Conservation (phyloP, 2,797 vertebrate species). For the Crenichthys baileyi region DNA sequence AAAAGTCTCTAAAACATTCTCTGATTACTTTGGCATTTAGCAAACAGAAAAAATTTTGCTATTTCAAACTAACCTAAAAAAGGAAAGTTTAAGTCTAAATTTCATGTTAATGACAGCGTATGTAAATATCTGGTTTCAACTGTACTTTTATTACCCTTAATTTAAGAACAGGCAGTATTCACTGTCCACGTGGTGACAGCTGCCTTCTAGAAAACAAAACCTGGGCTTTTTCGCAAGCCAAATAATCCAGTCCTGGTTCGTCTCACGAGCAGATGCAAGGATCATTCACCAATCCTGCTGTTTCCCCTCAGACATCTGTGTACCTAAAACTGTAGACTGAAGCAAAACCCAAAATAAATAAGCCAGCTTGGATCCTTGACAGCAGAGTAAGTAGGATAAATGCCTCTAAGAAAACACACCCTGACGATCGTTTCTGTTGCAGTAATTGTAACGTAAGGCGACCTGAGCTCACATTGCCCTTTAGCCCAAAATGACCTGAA, state of each 20-base stretch:
- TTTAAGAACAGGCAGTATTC: constrained; percentile 31
- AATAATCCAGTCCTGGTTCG: constrained; percentile 59
- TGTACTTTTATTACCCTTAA: constrained; percentile 31
- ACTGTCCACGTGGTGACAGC: constrained; percentile 47
- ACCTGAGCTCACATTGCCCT: background rate
- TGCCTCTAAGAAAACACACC: constrained; percentile 7
- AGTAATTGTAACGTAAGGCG: background rate
- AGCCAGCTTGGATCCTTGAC: constrained; percentile 38
- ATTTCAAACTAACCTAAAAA: background rate
- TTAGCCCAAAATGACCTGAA: background rate
- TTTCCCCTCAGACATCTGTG: constrained; percentile 40
- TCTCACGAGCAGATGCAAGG: constrained; percentile 66
- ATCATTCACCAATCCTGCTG: constrained; percentile 61
- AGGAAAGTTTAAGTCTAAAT: background rate
- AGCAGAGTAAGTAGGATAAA: constrained; percentile 13
- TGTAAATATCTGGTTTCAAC: constrained; percentile 10
- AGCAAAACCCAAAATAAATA: constrained; percentile 64
- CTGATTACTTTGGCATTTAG: too few relatives aligned
- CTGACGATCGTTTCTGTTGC: background rate
- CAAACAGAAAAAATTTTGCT: too few relatives aligned
- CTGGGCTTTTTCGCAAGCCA: constrained; percentile 51
- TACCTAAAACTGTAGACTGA: constrained; percentile 45
- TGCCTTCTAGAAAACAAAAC: constrained; percentile 48
- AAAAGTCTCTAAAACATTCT: too few relatives aligned
- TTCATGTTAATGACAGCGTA: background rate